A percentile compares a stretch with the other conserved stretches of the same genome.
phyloP scores from a whole-genome alignment of 1,140 invertebrate species.

The Papilio dardanus region DNA sequence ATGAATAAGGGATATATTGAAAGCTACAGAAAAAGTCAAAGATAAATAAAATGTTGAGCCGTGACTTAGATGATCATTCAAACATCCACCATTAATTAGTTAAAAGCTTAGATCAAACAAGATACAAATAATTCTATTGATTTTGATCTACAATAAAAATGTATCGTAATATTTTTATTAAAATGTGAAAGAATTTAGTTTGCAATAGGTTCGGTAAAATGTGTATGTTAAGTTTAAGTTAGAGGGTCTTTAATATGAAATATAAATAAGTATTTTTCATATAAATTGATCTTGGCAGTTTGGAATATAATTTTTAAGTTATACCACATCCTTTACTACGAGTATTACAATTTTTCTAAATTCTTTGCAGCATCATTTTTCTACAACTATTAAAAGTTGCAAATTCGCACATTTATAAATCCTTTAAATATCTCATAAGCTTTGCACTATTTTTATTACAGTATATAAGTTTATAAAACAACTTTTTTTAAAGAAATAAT shows the following conservation, averaged over 20 bases:
- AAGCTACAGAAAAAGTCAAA: conserved; percentile 25
- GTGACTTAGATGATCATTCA: conserved; percentile 15
- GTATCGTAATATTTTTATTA: not conserved
- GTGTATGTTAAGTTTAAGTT: not conserved
- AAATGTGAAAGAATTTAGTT: not conserved
- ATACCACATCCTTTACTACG: not conserved
- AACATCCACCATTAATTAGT: conserved; percentile 15
- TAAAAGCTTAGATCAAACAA: not conserved
- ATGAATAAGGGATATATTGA: conserved; percentile 27
- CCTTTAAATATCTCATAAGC: conserved; percentile 26
- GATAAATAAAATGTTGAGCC: not conserved
- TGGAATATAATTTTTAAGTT: not conserved
- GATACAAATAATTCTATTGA: not conserved
- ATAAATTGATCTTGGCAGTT: not conserved
- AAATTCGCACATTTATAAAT: conserved; percentile 33
- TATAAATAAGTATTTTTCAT: not conserved
- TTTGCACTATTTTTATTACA: conserved; percentile 14
- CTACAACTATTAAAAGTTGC: not conserved
- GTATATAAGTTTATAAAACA: conserved; percentile 28
- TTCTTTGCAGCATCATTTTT: not conserved
- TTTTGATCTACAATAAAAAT: not conserved
- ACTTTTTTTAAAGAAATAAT: conserved; percentile 31
- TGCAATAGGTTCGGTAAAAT: not conserved
- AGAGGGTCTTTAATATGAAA: not conserved
- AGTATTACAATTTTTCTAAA: not conserved